Evolutionary conservation across 2,797 vertebrate species (phyloP), one percentile per base, ranked within the genome.

Genomic region (Danionella dracula): DNA sequence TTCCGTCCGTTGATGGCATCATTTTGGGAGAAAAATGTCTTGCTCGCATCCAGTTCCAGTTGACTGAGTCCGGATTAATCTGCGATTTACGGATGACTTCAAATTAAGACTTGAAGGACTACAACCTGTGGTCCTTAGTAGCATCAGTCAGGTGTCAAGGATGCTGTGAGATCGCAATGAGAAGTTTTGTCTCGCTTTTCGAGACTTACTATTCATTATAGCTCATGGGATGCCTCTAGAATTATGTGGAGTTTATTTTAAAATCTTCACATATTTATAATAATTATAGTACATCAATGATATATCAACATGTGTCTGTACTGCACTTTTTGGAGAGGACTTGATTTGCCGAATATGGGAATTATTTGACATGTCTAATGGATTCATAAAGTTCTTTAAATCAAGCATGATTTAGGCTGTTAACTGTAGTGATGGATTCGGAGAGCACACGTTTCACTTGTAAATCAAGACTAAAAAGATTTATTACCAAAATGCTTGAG

Each of bases 141-240:
- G 27, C 23, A 16, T 48, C 23, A 16, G 16, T 9, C 7, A 6
- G 5, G n/a, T 16, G n/a, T 48, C 20, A 2, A n/a, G 2, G 27
- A 55, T 55, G 53, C 46, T 31, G 13, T 12, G 9, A 29, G 21
- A 41, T 21, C 37, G 29, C 44, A 13, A 35, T 46, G 57, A 29
- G 44, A 61, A 61, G 44, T 61, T 61, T 48, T 20, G 15, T 11
- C 6, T 37, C 27, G 44, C 9, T 2, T 34, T 38, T 27, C 31
- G 32, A 38, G 58, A 61, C 31, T 61, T 61, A 13, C n/a, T n/a
- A n/a, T n/a, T n/a, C n/a, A n/a, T n/a, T 16, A 27, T 46, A 48
- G n/a, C 17, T 9, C 23, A 48, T n/a, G 27, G 32, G 44, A 49
- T 61, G 32, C 48, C 44, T 58, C 55, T 10, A 40, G 27, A 44